These are phyloP conservation scores for Sus cebifrons DNA, from an alignment of 2,797 vertebrate species.

Conservation along the genomic window DNA sequence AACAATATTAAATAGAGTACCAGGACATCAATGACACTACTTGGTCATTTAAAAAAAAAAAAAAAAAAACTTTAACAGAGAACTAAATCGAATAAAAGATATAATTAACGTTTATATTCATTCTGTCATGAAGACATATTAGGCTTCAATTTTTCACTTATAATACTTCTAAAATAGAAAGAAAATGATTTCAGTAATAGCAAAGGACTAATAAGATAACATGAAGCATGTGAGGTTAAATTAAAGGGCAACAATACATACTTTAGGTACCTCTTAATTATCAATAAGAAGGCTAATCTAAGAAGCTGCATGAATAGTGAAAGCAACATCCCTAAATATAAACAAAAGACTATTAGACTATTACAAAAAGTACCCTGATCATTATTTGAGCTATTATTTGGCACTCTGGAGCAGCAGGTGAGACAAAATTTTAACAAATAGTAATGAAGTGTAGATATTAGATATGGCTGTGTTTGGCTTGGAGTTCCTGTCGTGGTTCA, in stretches of 20 bases:
- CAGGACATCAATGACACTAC: background rate
- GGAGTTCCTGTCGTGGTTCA: too few relatives aligned
- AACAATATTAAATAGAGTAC: slow-evolving; percentile 1
- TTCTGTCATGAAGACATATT: slow-evolving; percentile 21
- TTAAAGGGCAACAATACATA: background rate
- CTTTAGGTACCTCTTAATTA: background rate
- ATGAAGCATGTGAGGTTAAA: background rate
- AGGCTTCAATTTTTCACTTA: slow-evolving; percentile 9
- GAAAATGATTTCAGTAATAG: slow-evolving; percentile 31
- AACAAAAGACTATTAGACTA: slow-evolving; percentile 14
- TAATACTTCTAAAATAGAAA: slow-evolving; percentile 42
- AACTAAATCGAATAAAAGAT: slow-evolving; percentile 33
- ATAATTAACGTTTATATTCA: background rate
- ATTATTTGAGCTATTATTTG: slow-evolving; percentile 33
- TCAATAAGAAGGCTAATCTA: background rate
- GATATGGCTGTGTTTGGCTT: background rate
- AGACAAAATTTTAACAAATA: slow-evolving; percentile 11
- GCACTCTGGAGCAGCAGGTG: background rate
- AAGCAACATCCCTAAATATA: background rate
- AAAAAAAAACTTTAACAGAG: background rate
- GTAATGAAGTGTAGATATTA: background rate
- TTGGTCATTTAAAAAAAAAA: slow-evolving; percentile 29
- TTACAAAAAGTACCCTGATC: background rate
- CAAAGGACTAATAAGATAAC: background rate
- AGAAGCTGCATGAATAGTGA: background rate